phyloP scores from a whole-genome alignment of 1,140 invertebrate genomes.

The Augochlora pura region DNA sequence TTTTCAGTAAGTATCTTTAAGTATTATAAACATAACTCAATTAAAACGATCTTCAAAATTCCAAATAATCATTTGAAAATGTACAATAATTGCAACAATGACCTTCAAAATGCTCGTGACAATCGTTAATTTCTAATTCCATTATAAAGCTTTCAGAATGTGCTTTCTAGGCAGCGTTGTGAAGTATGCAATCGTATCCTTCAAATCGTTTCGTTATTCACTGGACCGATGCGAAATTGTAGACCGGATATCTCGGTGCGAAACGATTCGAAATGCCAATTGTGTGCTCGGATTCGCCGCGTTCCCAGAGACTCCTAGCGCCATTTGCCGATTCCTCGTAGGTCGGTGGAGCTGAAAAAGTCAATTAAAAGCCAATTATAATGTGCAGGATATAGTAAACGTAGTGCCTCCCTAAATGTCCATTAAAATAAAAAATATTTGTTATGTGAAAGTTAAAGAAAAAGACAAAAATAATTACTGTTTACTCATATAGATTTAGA shows the following conservation, averaged over 20 bases:
- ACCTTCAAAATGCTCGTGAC: background rate
- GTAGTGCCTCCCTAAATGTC: too few relatives aligned
- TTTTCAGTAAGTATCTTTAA: too few relatives aligned
- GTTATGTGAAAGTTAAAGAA: too few relatives aligned
- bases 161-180: slow-evolving; percentile 1
- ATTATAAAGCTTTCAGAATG: background rate
- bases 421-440: too few relatives aligned
- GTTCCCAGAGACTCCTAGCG: slow-evolving; percentile 77
- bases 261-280: slow-evolving; percentile 75
- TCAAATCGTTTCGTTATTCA: slow-evolving; percentile 15
- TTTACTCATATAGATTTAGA: too few relatives aligned
- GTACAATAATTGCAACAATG: background rate
- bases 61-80: background rate
- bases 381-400: too few relatives aligned
- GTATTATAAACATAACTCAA: too few relatives aligned
- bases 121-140: background rate
- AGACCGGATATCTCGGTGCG: slow-evolving; percentile 82
- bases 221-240: slow-evolving; percentile 71
- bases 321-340: slow-evolving; percentile 79
- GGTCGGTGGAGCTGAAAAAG: slow-evolving; percentile 79
- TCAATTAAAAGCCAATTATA: too few relatives aligned
- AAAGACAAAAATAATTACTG: too few relatives aligned
- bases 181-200: background rate
- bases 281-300: slow-evolving; percentile 80
- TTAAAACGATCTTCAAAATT: too few relatives aligned